Evolutionary conservation across 1,140 invertebrate genomes (phyloP).

Genomic region (Drosophila seguyi): DNA sequence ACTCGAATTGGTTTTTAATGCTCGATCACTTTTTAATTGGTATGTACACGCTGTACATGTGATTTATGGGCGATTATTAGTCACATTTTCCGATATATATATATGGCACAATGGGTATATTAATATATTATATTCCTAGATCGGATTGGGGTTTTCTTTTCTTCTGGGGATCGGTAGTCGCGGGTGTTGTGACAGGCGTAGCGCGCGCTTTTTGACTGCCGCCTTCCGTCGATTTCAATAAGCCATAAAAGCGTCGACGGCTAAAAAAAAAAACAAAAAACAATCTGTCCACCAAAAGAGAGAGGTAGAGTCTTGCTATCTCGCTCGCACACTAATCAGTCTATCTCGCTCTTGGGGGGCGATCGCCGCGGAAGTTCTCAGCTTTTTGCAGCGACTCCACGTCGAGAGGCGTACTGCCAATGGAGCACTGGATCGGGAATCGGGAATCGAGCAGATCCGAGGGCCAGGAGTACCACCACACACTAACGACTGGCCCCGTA

Average conservation of each 20-base stretch:
- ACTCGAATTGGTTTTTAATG: slow-evolving; percentile 75
- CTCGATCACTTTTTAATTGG: slow-evolving; percentile 80
- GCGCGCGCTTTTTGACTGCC: slow-evolving; percentile 72
- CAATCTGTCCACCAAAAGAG: slow-evolving; percentile 31
- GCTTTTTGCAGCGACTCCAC: slow-evolving; percentile 23
- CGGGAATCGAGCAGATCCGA: slow-evolving; percentile 5
- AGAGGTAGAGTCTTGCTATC: slow-evolving; percentile 4
- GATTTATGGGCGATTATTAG: slow-evolving; percentile 28
- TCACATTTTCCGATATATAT: slow-evolving; percentile 48
- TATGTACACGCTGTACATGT: slow-evolving; percentile 41
- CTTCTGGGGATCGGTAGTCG: not conserved
- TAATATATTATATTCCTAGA: not conserved
- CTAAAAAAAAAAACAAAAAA: slow-evolving; percentile 46
- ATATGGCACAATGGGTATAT: slow-evolving; percentile 3
- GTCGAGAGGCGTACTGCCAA: slow-evolving; percentile 44
- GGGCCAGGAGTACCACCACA: slow-evolving; percentile 3
- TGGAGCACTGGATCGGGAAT: slow-evolving; percentile 16
- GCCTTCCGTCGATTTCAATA: slow-evolving; percentile 61
- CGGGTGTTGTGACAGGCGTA: slow-evolving; percentile 49
- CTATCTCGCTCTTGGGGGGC: not conserved
- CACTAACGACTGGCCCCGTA: not conserved
- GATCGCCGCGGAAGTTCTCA: slow-evolving; percentile 13
- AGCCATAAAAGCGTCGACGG: slow-evolving; percentile 65
- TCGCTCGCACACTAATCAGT: slow-evolving; percentile 31
- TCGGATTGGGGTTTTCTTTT: slow-evolving; percentile 10